Evolutionary conservation across 2,888 invertebrate genomes (phyloP).

Genomic region (Scaptomyza cyrtandrae): DNA sequence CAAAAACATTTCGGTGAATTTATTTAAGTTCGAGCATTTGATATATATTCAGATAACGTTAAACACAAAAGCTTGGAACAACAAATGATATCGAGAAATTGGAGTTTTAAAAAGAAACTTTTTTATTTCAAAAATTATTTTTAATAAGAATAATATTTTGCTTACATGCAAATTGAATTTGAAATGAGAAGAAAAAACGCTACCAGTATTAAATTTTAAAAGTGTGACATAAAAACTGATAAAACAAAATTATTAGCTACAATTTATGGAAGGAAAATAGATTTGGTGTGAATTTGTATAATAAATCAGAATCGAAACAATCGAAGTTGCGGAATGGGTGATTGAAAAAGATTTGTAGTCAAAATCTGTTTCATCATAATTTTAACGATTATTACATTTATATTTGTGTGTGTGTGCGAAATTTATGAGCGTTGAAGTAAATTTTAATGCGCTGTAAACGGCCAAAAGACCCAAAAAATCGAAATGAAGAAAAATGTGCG

Average conservation of each 20-base stretch:
- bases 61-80: too few species aligned
- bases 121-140: too few species aligned
- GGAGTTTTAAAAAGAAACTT: too few species aligned
- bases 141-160: too few species aligned
- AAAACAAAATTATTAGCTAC: conserved; percentile 11
- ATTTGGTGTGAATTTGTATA: conserved; percentile 17
- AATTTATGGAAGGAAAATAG: conserved; percentile 33
- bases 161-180: too few species aligned
- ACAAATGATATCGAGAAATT: too few species aligned
- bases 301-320: conserved; percentile 17
- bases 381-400: conserved; percentile 68
- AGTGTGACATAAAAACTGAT: too few species aligned
- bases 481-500: conserved; percentile 68
- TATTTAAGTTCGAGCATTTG: not conserved
- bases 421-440: conserved; percentile 70
- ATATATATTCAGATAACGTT: too few species aligned
- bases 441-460: conserved; percentile 71
- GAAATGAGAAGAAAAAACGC: too few species aligned
- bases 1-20: too few species aligned
- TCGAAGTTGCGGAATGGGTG: conserved; percentile 13
- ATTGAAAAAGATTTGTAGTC: conserved; percentile 12
- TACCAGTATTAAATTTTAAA: too few species aligned
- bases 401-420: conserved; percentile 35
- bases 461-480: conserved; percentile 42
- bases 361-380: conserved; percentile 57